Evolutionary conservation across 2,113 vertebrate genomes (phyloP), one percentile per base, ranked within the genome.

Genomic region (Dinomys branickii): DNA sequence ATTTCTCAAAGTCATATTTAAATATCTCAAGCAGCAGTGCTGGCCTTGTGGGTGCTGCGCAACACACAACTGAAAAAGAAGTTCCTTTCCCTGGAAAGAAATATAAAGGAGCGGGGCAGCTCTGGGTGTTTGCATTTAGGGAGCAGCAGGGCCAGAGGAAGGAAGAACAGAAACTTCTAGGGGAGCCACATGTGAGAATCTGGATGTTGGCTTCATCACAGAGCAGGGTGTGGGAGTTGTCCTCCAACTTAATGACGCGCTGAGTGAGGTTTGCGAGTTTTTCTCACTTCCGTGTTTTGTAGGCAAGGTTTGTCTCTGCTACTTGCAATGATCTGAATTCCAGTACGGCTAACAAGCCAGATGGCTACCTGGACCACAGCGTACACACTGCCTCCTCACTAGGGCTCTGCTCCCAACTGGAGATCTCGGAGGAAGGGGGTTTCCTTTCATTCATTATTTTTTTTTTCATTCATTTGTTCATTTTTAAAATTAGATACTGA

Each of bases 1-100:
- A 82, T 97, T 95, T 96, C 95, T 96, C 97, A 97, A 93, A 97
- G 83, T 97, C 94, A 81, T 84, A 82, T 91, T 96, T 96, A 96
- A 98, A 94, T 97, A 86, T 92, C 92, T 96, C 88, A 47, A 91
- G n/a, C 0, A 5, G 84, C 54, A 59, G 44, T 17, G 61, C 89
- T 75, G 73, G 95, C 44, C 95, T 97, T 92, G 65, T 71, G 92
- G 80, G 88, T 77, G 85, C 14, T 89, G 83, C 19, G 44, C 85
- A 78, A 75, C 67, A 63, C 56, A 50, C 65, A 50, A 82, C 73
- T n/a, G 56, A 87, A 90, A 69, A 88, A 87, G 81, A 56, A 93
- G 91, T 67, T 71, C 95, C 82, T 67, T 44, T 96, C 17, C 0
- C 12, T 1, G 3, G 24, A 19, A 22, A n/a, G 33, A 47, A 52